Evolutionary conservation across 92 coral and sea anemone species (phyloP), one percentile per base, ranked within the genome.

Genomic region (Epizoanthus fatuus): DNA sequence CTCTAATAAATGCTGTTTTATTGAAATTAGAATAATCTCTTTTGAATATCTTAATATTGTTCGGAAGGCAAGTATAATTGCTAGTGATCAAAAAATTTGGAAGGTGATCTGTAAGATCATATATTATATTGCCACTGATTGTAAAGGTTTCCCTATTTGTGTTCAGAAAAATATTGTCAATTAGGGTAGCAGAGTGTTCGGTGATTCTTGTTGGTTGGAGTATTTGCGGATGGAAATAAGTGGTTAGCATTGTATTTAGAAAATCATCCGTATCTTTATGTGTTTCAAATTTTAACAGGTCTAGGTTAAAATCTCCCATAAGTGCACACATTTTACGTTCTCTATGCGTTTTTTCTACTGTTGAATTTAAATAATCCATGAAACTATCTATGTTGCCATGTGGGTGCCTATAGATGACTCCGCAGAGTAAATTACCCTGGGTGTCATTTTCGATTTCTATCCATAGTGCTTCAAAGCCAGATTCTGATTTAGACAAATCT

Each of bases 341-440:
- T 37, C 74, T 39, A 81, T 75, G 82, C 58, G 78, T 86, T 53
- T 73, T 91, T 49, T 92, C 90, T 44, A 92, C 59, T 64, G 78
- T 60, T 72, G 57, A 44, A 75, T 92, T 84, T 58, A 88, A 57
- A 81, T 77, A 81, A 54, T 65, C 35, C 91, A 86, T 60, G 45
- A 92, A 92, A 63, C 86, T 81, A 51, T 86, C 91, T 38, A 82
- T 70, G 47, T 86, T 72, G 53, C 89, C 79, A 86, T 79, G 73
- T 11, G 92, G 95, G 69, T 92, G 92, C 81, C 95, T 85, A 64
- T 92, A 92, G 29, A 92, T 79, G 22, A 92, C 92, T 64, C 95
- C 92, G 35, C 35, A 29, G 35, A 29, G 35, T 29, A 29, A 29
- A 92, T 90, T 85, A 42, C 90, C 44, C 89, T 72, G 35, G 54